Evolutionary conservation across 2,113 vertebrate species (phyloP).

Genomic region (Apodemus sylvaticus): DNA sequence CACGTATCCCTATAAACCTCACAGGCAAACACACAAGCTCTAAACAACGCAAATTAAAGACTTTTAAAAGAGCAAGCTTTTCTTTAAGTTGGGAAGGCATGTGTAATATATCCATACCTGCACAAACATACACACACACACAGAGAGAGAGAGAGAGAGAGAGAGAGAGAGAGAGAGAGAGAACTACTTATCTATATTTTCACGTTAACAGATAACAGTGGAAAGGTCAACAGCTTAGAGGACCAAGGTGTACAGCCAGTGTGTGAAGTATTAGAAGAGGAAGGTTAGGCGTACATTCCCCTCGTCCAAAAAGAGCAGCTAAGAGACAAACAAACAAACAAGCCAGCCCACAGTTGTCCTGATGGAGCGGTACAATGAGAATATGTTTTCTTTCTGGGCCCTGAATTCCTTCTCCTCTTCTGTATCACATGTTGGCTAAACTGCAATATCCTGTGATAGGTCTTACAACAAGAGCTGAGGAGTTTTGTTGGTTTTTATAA

Average conservation of each 20-base stretch:
- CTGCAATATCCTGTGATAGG: not conserved
- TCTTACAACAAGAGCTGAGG: conserved; percentile 67
- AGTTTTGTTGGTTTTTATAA: not conserved
- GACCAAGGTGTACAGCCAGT: not conserved
- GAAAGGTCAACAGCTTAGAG: not conserved
- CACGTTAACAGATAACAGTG: not conserved
- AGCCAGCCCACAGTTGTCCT: not conserved
- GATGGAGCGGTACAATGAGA: not conserved
- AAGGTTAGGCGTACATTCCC: not conserved
- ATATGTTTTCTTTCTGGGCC: not conserved
- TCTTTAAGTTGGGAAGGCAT: not conserved
- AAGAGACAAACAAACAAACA: not conserved
- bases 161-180: not conserved
- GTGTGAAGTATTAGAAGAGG: not conserved
- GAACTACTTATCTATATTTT: not conserved
- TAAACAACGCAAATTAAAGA: conserved; percentile 7
- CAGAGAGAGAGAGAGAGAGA: not conserved
- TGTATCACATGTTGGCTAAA: conserved; percentile 35
- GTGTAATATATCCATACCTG: not conserved
- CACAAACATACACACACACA: not conserved
- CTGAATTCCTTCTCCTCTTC: not conserved
- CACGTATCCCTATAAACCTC: not conserved
- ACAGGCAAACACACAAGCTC: not conserved
- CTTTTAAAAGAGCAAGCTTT: not conserved
- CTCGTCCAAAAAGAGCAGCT: not conserved